Percentiles rank a stretch among this genome's conserved stretches.
These are phyloP conservation scores for Onychomys arenicola DNA, from an alignment of 2,797 vertebrate species.

Conservation along the genomic window DNA sequence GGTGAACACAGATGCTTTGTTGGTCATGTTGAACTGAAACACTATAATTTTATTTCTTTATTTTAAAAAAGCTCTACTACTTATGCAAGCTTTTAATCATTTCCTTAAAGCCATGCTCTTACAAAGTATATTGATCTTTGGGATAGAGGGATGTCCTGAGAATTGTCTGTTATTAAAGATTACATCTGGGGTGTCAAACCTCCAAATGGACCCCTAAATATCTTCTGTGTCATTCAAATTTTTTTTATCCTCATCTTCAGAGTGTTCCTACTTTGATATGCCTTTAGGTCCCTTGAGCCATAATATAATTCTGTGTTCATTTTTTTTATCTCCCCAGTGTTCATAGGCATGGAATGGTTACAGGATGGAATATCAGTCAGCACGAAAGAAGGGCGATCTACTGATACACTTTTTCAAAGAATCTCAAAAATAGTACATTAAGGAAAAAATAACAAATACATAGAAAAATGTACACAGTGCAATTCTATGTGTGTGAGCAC, in stretches of 20 bases:
- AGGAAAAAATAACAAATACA: neutral
- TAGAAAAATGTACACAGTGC: neutral
- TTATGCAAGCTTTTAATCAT: neutral
- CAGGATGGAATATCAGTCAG: no score
- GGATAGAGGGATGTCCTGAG: neutral
- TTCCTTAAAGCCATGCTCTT: neutral
- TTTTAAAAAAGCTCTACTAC: neutral
- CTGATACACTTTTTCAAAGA: neutral
- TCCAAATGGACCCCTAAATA: neutral
- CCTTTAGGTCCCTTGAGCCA: neutral
- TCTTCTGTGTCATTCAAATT: neutral
- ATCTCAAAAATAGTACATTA: constrained; percentile 9
- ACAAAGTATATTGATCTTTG: constrained; percentile 6
- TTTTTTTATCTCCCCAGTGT: neutral
- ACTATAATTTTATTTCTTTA: constrained; percentile 30
- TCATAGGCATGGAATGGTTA: neutral
- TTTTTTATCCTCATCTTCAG: neutral
- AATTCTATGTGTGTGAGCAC: neutral
- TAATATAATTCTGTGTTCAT: neutral
- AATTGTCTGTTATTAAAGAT: neutral
- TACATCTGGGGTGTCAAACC: constrained; percentile 39
- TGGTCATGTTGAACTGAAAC: constrained; percentile 6
- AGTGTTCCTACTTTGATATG: constrained; percentile 11
- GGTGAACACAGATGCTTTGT: neutral
- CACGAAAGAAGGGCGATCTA: constrained; percentile 39